Evolutionary conservation across 2,113 vertebrate genomes (phyloP), one percentile per base, ranked within the genome.

Genomic region (Polypterus senegalus): DNA sequence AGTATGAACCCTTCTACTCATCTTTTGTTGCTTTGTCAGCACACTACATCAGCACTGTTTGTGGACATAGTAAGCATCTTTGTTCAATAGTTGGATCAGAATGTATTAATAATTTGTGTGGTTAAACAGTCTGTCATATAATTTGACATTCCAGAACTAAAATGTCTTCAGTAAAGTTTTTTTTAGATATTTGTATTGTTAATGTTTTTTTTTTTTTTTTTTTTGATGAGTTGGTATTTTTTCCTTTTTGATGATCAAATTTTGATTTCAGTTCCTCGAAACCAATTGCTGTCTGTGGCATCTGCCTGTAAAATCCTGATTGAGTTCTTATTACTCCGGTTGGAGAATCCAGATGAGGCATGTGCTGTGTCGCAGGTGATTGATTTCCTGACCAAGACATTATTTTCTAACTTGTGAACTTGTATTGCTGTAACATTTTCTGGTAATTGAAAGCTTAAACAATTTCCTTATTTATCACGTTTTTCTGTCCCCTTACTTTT

Each of bases 1-100:
- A 98, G 63, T 97, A 97, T 3, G 96, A 99, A 82, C 96, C 96
- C 3, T 99, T 99, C 80, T 99, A 98, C 85, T 99, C 95, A 0
- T 99, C 96, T 45, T 99, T 99, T 2, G 89, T 98, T 77, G 96
- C 96, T 1, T 93, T 99, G 62, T 96, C 96, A 69, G 95, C 96
- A 1, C 96, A 99, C 85, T 99, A 99, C 82, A 96, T 99, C 82
- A 96, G 94, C 71, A 97, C 95, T 54, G 92, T 98, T 63, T 97
- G 94, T 73, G 87, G 90, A 70, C 93, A 94, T 66, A 97, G 96
- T 99, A 87, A 77, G 96, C 93, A 67, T 45, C 9, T 57, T 57
- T 6, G 7, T 57, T 3, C 46, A 43, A 5, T 57, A 27, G 5
- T 7, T 11, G 27, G 7, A 1, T 5, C 2, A 55, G 54, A 55